These are phyloP conservation scores for Neopipo cinnamomea DNA, from an alignment of 2,113 vertebrate species.

Conservation along the genomic window DNA sequence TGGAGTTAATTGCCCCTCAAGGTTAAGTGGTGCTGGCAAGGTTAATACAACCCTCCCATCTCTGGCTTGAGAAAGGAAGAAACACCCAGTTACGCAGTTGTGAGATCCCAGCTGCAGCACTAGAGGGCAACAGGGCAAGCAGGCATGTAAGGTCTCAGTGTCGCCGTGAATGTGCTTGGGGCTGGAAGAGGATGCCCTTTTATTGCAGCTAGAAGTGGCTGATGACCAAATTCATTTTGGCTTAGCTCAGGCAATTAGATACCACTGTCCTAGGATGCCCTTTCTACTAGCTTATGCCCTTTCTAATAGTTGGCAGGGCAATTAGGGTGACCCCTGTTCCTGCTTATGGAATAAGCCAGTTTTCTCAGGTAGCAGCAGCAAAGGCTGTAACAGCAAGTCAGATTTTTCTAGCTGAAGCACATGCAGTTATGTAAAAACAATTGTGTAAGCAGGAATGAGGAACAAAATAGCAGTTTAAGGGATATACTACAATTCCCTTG, in stretches of 20 bases:
- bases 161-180: fast-evolving
- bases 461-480: background rate
- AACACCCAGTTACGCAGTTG: fast-evolving
- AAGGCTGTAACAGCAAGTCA: background rate
- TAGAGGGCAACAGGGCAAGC: background rate
- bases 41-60: background rate
- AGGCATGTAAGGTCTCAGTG: too few relatives aligned
- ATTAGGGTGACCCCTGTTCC: background rate
- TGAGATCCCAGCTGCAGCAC: fast-evolving
- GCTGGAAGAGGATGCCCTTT: background rate
- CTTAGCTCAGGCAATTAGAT: background rate
- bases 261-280: background rate
- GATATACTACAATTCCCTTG: background rate
- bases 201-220: background rate
- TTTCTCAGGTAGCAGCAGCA: background rate
- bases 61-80: background rate
- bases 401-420: background rate
- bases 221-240: background rate
- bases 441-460: background rate
- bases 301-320: background rate
- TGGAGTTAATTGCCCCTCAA: background rate
- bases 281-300: background rate
- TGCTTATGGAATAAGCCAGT: background rate
- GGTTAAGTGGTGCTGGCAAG: background rate
- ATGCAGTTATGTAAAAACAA: background rate